A percentile compares a stretch with the other conserved stretches of the same genome.
These are phyloP conservation scores for Antheraea yamamai DNA, from an alignment of 2,888 invertebrate genomes.

Conservation along the genomic window DNA sequence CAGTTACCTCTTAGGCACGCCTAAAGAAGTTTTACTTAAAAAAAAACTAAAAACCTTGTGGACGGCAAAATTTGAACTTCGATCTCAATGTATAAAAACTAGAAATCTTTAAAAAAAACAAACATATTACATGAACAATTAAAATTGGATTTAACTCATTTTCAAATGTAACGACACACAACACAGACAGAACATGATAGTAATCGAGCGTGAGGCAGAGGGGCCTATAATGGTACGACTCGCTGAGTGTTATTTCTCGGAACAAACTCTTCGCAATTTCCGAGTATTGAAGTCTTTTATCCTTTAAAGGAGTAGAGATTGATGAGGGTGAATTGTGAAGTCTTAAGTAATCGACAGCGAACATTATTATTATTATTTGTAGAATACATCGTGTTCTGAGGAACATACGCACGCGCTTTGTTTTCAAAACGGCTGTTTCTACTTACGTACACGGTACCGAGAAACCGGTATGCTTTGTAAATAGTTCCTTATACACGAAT, in stretches of 20 bases:
- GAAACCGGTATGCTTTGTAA: conserved; percentile 56
- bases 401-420: conserved; percentile 54
- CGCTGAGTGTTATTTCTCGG: conserved; percentile 30
- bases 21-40: no score
- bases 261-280: conserved; percentile 29
- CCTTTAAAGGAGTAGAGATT: conserved; percentile 16
- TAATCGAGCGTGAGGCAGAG: neutral
- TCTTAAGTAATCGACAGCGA: conserved; percentile 18
- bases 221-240: conserved; percentile 2
- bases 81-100: no score
- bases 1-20: no score
- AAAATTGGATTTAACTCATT: no score
- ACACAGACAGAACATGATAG: conserved; percentile 11
- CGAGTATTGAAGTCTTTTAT: conserved; percentile 20
- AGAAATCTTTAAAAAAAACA: no score
- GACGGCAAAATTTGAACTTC: no score
- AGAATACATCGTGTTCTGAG: conserved; percentile 47
- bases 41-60: no score
- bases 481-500: conserved; percentile 44
- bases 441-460: conserved; percentile 53
- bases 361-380: conserved; percentile 41
- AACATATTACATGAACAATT: no score
- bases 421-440: conserved; percentile 66
- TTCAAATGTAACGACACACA: neutral
- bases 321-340: conserved; percentile 19